These are phyloP conservation scores for Chroicocephalus ridibundus DNA, from an alignment of 2,113 vertebrate species.

Conservation along the genomic window DNA sequence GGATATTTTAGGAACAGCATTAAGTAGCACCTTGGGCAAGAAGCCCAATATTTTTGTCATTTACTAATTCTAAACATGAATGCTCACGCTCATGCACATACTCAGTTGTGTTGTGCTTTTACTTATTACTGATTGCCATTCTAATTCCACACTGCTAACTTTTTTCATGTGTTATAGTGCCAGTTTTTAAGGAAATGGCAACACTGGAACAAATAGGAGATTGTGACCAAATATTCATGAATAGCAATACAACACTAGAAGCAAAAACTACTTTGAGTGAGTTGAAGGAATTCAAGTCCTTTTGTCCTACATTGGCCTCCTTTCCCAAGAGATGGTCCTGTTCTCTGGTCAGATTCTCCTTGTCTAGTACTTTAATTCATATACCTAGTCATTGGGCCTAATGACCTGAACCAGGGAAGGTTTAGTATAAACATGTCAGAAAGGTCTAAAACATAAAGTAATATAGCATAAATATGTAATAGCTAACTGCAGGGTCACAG, in stretches of 20 bases:
- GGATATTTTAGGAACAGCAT: not conserved
- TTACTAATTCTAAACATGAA: not conserved
- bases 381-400: not conserved
- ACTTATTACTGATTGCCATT: not conserved
- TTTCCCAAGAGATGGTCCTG: not conserved
- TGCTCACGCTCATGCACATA: not conserved
- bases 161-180: not conserved
- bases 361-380: not conserved
- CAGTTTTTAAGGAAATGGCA: not conserved
- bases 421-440: not conserved
- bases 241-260: not conserved
- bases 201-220: not conserved
- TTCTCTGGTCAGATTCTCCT: not conserved
- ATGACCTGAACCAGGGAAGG: not conserved
- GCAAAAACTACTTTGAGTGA: not conserved
- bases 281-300: not conserved
- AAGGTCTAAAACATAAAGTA: not conserved
- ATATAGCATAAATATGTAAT: not conserved
- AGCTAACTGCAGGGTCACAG: not conserved
- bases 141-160: not conserved
- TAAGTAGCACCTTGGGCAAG: not conserved
- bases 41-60: not conserved
- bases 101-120: not conserved
- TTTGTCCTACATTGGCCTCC: not conserved
- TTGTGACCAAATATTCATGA: not conserved